Base-by-base conservation (phyloP, 1,140 invertebrate genomes). In the Neotoxoptera formosana region DNA sequence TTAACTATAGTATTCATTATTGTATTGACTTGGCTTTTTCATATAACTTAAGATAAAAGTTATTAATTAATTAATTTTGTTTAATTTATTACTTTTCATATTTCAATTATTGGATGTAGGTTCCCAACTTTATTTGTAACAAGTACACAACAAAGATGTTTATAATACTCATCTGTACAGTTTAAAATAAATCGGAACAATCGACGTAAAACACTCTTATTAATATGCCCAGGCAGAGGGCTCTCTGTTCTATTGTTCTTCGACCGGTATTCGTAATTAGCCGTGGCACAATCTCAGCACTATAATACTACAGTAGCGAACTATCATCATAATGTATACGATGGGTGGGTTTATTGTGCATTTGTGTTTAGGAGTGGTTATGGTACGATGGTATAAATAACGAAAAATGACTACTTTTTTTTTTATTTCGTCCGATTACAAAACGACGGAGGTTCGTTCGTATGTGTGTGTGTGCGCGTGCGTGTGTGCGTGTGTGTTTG, bases 221-320 rank as follows among this genome's bases (percentile, higher is more conserved):
- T 76, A n/a, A 76, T n/a, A 76, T 34, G 14, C 14, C 17, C 6
- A 11, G 60, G n/a, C 6, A 41, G 88, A 20, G 8, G 34, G 4
- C 48, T 56, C 60, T 76, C 60, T 76, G 60, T 36, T 36, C 51
- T 25, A 90, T 90, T 90, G 88, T 90, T 89, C 11, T 51, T 14
- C 53, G 48, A 83, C 41, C 45, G 45, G 23, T 7, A n/a, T 88
- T 90, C 34, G 25, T 90, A 56, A 90, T 90, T 60, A 60, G 41
- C 88, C 88, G 1, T 7, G 34, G 88, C 51, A 41, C 34, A 34
- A 90, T 51, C 45, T 56, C 87, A 23, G 36, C 17, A 84, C 23
- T 84, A 34, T 45, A 84, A n/a, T 76, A n/a, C 60, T 76, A 76
- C 60, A 76, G n/a, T 30, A 17, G 34, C 81, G 81, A 41, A 83